Conservation (phyloP, 2,797 vertebrate species). For the Xerus rutilus region DNA sequence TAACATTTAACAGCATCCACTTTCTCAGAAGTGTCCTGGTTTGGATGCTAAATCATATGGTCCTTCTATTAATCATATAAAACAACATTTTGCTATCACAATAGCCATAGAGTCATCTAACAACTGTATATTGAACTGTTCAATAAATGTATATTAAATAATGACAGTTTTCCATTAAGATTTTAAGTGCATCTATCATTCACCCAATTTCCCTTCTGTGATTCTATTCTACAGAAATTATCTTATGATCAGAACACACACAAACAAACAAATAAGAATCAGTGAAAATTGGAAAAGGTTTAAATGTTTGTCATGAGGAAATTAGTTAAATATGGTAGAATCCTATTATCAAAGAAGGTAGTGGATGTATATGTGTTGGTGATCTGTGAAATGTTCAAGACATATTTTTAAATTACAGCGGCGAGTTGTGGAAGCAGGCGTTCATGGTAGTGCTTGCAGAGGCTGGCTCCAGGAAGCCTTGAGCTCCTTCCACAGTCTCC, state of each 20-base stretch:
- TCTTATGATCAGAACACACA: slow-evolving; percentile 30
- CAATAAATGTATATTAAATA: slow-evolving; percentile 7
- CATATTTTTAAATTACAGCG: slow-evolving; percentile 32
- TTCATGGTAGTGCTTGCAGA: neutral
- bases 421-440: neutral
- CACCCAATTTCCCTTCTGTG: neutral
- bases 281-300: neutral
- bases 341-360: slow-evolving; percentile 17
- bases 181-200: slow-evolving; percentile 25
- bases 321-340: neutral
- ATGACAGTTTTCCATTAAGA: neutral
- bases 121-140: neutral
- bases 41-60: neutral
- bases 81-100: neutral
- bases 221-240: slow-evolving; percentile 50
- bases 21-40: slow-evolving; percentile 29
- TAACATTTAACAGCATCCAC: neutral
- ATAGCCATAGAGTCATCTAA: neutral
- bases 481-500: neutral
- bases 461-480: neutral
- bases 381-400: slow-evolving; percentile 39
- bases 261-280: neutral
- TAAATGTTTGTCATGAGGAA: slow-evolving; percentile 43
- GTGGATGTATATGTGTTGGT: neutral
- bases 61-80: slow-evolving; percentile 1